Percentiles rank a stretch among this genome's conserved stretches.
Evolutionary conservation across 2,888 invertebrate genomes (phyloP).

Genomic region (Drosophila anceps): DNA sequence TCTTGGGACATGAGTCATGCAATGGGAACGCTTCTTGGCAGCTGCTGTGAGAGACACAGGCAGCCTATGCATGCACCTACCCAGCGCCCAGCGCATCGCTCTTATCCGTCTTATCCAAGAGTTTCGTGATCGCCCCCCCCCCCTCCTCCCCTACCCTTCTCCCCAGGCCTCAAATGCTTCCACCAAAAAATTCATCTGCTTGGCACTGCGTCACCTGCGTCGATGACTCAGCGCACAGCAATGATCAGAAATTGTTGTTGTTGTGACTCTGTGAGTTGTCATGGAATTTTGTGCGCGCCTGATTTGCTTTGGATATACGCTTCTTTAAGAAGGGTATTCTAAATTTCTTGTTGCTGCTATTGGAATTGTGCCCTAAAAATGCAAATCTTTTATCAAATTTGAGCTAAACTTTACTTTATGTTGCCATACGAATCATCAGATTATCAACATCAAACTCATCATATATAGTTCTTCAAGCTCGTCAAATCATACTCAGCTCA

Average conservation of each 20-base stretch:
- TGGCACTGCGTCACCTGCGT: slow-evolving; percentile 52
- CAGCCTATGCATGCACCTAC: slow-evolving; percentile 12
- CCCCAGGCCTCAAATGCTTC: neutral
- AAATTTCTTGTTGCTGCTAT: neutral
- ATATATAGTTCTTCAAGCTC: neutral
- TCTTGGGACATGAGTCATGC: slow-evolving; percentile 39
- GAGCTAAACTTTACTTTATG: neutral
- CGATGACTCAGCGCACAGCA: slow-evolving; percentile 48
- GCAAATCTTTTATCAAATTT: neutral
- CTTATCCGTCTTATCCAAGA: slow-evolving; percentile 17
- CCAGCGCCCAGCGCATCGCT: slow-evolving; percentile 19
- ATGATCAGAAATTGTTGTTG: slow-evolving; percentile 28
- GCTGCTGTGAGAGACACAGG: neutral
- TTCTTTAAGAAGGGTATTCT: neutral
- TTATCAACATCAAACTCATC: no score
- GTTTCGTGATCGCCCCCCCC: neutral
- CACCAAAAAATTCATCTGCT: slow-evolving; percentile 16
- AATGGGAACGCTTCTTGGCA: slow-evolving; percentile 45
- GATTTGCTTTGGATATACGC: slow-evolving; percentile 10
- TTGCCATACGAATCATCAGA: no score
- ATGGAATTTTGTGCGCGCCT: slow-evolving; percentile 36
- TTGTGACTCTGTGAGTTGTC: slow-evolving; percentile 14
- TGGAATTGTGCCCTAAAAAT: neutral
- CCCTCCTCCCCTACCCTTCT: neutral
- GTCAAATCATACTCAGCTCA: neutral